phyloP scores from a whole-genome alignment of 2,888 invertebrate genomes.

The Drosophila anomalata region DNA sequence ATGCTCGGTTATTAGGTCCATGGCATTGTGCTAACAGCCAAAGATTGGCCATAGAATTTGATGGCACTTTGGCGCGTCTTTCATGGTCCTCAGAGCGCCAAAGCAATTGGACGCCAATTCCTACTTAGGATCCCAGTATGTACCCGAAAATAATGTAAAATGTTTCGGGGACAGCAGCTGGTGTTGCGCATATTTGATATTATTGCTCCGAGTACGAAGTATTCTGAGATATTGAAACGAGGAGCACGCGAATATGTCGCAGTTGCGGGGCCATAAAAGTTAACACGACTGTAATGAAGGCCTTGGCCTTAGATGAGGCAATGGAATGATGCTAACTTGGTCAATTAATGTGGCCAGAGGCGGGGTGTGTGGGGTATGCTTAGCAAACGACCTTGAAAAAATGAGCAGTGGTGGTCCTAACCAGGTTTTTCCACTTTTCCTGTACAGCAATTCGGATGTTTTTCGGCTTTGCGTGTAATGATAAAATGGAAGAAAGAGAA shows the following conservation, averaged over 20 bases:
- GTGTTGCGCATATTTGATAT: conserved; percentile 73
- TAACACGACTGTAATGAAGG: conserved; percentile 64
- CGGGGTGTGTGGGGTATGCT: conserved; percentile 17
- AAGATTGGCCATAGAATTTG: conserved; percentile 72
- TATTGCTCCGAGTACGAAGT: conserved; percentile 41
- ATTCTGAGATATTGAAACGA: background rate
- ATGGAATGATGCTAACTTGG: conserved; percentile 22
- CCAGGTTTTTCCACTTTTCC: conserved; percentile 23
- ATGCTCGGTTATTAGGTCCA: conserved; percentile 56
- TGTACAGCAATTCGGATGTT: conserved; percentile 7
- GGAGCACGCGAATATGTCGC: conserved; percentile 48
- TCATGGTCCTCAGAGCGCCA: conserved; percentile 36
- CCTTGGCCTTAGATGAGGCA: conserved; percentile 18
- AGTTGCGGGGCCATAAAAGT: conserved; percentile 60
- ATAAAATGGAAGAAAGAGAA: conserved; percentile 44
- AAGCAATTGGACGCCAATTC: conserved; percentile 74
- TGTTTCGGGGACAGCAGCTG: conserved; percentile 64
- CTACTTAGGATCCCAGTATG: conserved; percentile 55
- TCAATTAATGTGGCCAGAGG: conserved; percentile 58
- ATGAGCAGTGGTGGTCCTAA: background rate
- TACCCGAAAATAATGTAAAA: conserved; percentile 57
- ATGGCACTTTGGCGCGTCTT: conserved; percentile 63
- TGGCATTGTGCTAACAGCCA: conserved; percentile 68
- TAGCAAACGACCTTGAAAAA: conserved; percentile 51
- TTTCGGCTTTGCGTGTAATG: conserved; percentile 36